These are phyloP conservation scores for Eupithecia pulchellata DNA, from an alignment of 2,888 invertebrate genomes.

Conservation along the genomic window DNA sequence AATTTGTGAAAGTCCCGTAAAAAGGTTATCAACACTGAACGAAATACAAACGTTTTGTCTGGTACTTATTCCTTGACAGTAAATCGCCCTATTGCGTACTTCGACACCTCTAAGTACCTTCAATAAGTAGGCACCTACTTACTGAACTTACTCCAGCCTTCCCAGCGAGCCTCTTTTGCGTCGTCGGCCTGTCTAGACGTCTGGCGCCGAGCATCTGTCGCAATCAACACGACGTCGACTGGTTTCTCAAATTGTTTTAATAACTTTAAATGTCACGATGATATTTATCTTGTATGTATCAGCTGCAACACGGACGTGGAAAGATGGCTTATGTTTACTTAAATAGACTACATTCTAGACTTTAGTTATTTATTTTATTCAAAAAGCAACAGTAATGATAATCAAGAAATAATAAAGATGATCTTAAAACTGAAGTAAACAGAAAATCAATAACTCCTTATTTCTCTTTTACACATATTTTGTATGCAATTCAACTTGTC, in stretches of 20 bases:
- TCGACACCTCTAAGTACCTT: slow-evolving; percentile 1
- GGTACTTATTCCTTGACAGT: not conserved
- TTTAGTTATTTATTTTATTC: too few relatives aligned
- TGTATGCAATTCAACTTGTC: too few relatives aligned
- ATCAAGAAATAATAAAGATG: too few relatives aligned
- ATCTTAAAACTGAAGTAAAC: too few relatives aligned
- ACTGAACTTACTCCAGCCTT: too few relatives aligned
- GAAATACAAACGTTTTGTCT: not conserved
- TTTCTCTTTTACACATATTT: too few relatives aligned
- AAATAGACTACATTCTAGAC: too few relatives aligned
- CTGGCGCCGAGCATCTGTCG: slow-evolving; percentile 62
- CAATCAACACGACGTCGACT: slow-evolving; percentile 35
- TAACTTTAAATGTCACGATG: slow-evolving; percentile 45
- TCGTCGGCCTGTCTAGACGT: slow-evolving; percentile 76
- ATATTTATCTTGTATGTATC: slow-evolving; percentile 31
- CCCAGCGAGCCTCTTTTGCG: slow-evolving; percentile 76
- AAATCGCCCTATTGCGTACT: not conserved
- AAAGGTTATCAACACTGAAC: not conserved
- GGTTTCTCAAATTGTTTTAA: slow-evolving; percentile 37
- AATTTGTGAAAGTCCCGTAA: not conserved
- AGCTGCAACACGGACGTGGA: slow-evolving; percentile 10
- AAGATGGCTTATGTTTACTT: not conserved
- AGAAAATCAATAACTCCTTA: too few relatives aligned
- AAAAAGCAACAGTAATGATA: too few relatives aligned
- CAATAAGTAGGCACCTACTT: slow-evolving; percentile 17